These are phyloP conservation scores for Hydrophis major DNA, from an alignment of 2,797 vertebrate genomes.

Conservation along the genomic window DNA sequence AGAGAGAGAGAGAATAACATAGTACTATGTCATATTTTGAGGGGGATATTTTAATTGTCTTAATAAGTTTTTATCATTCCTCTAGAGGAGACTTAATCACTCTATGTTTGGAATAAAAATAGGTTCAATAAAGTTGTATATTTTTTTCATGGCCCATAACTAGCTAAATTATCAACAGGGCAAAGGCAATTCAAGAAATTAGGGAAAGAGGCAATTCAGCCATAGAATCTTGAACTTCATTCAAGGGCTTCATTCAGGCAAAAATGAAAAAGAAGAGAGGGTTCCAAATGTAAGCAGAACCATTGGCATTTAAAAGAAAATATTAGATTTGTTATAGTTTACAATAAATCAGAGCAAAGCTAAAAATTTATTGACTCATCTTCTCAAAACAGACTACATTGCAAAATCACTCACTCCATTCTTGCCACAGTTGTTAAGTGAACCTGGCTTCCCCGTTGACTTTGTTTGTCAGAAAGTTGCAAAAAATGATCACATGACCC, in stretches of 20 bases:
- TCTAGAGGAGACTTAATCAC: background rate
- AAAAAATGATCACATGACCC: background rate
- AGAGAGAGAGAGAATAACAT: background rate
- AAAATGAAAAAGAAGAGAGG: background rate
- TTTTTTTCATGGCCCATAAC: background rate
- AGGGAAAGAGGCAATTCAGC: background rate
- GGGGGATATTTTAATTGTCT: background rate
- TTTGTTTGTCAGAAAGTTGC: background rate
- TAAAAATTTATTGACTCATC: background rate
- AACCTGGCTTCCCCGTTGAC: background rate
- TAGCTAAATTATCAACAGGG: background rate
- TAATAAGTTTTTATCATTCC: background rate
- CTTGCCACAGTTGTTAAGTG: background rate
- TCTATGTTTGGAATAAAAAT: background rate
- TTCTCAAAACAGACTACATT: background rate
- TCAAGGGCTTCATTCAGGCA: background rate
- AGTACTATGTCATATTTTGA: background rate
- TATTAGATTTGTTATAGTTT: background rate
- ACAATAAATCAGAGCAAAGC: background rate
- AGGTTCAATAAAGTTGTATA: background rate
- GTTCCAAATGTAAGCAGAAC: background rate
- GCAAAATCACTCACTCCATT: background rate
- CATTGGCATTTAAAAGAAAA: background rate
- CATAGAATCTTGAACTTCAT: background rate
- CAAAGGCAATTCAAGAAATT: background rate